Base-by-base conservation (phyloP, 2,113 vertebrate species). In the Scalopus aquaticus region DNA sequence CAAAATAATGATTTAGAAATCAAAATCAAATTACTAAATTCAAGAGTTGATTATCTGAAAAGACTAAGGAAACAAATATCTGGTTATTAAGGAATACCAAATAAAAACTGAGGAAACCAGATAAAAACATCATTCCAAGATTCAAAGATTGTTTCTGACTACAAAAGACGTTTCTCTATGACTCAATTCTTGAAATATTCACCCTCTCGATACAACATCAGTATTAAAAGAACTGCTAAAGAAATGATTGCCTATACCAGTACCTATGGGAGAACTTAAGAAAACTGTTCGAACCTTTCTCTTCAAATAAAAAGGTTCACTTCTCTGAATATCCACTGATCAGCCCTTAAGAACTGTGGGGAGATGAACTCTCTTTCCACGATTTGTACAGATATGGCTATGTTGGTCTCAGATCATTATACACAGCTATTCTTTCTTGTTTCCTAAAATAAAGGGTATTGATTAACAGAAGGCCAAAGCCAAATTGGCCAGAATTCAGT, bases 11-110 rank as follows among this genome's bases (percentile, higher is more conserved):
- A 87, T 58, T 77, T 81, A 70, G 44, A 85, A 91, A 51, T 26
- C 67, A 91, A 91, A 84, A 30, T 54, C 19, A 85, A 92, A 84
- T 19, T 42, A 87, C 26, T 37, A 65, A 87, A 54, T 32, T n/a
- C 16, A 85, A 89, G 11, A 73, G 19, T 35, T 78, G 54, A 30
- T 82, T 95, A 46, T 93, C 51, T 73, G 46, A 89, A 95, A 94
- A 88, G 74, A 62, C 54, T 62, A 93, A 80, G 24, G 80, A 87
- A 88, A 74, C 6, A 90, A 35, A 62, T 28, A 42, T 20, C 64
- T 93, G 37, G 65, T 26, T 51, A 65, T 62, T 81, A 56, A 76
- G 64, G 26, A 69, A 69, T 30, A 69, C 16, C 56, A 19, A 3
- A 22, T 74, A 96, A 88, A 56, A 95, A 62, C 35, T 56, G 6